phyloP scores from a whole-genome alignment of 2,113 vertebrate genomes.

The Picathartes gymnocephalus region DNA sequence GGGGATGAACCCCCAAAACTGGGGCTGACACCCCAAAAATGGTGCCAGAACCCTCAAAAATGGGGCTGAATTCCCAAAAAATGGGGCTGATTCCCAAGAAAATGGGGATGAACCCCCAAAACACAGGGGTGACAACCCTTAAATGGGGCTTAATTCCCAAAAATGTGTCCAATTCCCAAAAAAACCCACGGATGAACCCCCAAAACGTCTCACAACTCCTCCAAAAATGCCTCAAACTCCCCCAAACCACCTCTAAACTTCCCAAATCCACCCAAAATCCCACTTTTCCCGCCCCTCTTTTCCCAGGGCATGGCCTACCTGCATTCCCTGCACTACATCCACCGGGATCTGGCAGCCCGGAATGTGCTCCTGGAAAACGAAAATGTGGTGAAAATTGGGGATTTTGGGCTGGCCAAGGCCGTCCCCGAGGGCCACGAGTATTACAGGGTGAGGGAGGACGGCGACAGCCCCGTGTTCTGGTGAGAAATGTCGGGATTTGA shows the following conservation, averaged over 20 bases:
- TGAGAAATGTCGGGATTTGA: not conserved
- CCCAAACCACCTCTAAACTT: too few species aligned
- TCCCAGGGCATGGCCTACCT: conserved; percentile 91
- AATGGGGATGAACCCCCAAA: accelerated
- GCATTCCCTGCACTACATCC: conserved; percentile 84
- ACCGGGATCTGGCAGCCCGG: conserved; percentile 88
- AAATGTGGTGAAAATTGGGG: conserved; percentile 87
- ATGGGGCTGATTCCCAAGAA: too few species aligned
- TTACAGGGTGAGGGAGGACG: conserved; percentile 85
- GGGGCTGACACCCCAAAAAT: not conserved
- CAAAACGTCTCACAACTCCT: not conserved
- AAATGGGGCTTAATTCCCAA: not conserved
- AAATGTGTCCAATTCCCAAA: not conserved
- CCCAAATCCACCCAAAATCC: not conserved
- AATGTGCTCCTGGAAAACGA: conserved; percentile 90
- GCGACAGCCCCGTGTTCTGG: conserved; percentile 93
- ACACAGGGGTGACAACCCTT: not conserved
- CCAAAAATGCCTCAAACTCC: not conserved
- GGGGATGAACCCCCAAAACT: not conserved
- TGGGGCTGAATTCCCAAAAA: too few species aligned
- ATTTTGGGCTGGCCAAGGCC: conserved; percentile 91
- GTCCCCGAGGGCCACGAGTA: conserved; percentile 86
- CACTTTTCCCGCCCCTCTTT: too few species aligned
- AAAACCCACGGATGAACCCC: not conserved
- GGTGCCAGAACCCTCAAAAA: not conserved